Evolutionary conservation across 2,113 vertebrate species (phyloP).

Genomic region (Laterallus jamaicensis): DNA sequence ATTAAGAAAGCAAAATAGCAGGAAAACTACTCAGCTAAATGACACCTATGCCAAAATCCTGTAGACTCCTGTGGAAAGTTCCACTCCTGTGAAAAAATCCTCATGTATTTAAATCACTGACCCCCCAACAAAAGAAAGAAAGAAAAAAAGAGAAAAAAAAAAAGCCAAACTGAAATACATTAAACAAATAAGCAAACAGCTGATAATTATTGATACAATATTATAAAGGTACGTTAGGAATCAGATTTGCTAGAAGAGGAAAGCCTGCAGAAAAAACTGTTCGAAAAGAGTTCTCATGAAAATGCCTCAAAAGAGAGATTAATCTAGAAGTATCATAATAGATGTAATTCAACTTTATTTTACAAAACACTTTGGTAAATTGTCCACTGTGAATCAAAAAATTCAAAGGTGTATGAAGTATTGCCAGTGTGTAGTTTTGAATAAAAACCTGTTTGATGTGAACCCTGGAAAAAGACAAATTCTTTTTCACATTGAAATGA

Average conservation of each 20-base stretch:
- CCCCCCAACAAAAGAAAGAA: not conserved
- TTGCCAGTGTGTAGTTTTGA: not conserved
- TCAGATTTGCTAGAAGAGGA: not conserved
- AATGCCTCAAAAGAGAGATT: not conserved
- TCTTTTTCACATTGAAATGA: not conserved
- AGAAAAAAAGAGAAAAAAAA: not conserved
- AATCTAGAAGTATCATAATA: not conserved
- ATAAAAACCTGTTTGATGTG: not conserved
- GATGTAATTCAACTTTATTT: not conserved
- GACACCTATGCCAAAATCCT: not conserved
- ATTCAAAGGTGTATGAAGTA: not conserved
- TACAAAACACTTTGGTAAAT: not conserved
- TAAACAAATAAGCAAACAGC: not conserved
- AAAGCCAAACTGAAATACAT: not conserved
- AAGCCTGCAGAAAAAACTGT: not conserved
- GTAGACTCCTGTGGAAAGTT: not conserved
- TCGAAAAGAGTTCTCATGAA: not conserved
- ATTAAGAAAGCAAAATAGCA: not conserved
- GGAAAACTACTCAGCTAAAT: not conserved
- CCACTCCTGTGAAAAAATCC: not conserved
- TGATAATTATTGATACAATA: not conserved
- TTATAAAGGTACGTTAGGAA: not conserved
- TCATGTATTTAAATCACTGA: not conserved
- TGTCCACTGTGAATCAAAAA: not conserved
- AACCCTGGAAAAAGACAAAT: not conserved